phyloP scores from a whole-genome alignment of 2,113 vertebrate genomes.

The Plecotus auritus region DNA sequence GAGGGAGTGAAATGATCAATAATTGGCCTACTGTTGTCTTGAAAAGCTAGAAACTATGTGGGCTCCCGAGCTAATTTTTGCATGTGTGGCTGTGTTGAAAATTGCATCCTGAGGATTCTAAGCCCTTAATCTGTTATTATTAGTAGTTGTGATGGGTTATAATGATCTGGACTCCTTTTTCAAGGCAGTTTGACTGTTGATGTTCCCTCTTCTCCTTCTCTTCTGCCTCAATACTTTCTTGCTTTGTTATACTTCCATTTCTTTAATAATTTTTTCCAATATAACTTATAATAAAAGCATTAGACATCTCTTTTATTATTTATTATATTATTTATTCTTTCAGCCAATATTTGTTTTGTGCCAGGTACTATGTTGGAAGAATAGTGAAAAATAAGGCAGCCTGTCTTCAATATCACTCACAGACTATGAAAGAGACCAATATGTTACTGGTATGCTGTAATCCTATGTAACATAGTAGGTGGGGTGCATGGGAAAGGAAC shows the following conservation, averaged over 20 bases:
- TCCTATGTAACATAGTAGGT: not conserved
- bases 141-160: not conserved
- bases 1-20: not conserved
- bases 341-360: not conserved
- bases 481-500: not conserved
- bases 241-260: not conserved
- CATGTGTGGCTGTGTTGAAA: not conserved
- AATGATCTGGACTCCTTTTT: not conserved
- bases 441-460: not conserved
- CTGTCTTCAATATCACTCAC: not conserved
- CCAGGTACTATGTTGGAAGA: not conserved
- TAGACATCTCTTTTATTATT: not conserved
- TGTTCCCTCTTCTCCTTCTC: not conserved
- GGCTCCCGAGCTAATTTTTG: not conserved
- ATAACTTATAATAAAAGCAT: not conserved
- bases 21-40: conserved; percentile 34
- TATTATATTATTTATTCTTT: not conserved
- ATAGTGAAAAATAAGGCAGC: not conserved
- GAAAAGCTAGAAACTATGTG: not conserved
- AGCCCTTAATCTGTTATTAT: not conserved
- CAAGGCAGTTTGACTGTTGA: not conserved
- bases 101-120: not conserved
- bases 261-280: not conserved
- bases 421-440: not conserved
- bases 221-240: not conserved